Percentiles rank a stretch among this genome's conserved stretches.
Conservation (phyloP, 2,113 vertebrate genomes). For the Thalassoma bifasciatum region DNA sequence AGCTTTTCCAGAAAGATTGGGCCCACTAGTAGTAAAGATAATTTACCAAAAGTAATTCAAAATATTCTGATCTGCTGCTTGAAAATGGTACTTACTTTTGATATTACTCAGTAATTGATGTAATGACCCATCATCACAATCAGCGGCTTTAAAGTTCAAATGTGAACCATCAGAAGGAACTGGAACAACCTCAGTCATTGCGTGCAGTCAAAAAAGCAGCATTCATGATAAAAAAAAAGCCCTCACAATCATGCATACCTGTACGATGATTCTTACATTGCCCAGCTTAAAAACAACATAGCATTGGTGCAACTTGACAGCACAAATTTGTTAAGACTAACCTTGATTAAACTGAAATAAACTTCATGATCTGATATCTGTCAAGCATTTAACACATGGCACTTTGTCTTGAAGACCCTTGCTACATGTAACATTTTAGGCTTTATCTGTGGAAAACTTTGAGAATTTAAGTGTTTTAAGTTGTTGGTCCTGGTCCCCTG, state of each 20-base stretch:
- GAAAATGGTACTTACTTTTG: background rate
- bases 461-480: background rate
- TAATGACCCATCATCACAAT: slow-evolving; percentile 22
- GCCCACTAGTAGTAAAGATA: background rate
- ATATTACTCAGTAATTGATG: slow-evolving; percentile 41
- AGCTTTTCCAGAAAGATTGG: background rate
- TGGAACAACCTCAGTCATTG: background rate
- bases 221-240: slow-evolving; percentile 26
- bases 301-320: slow-evolving; percentile 6
- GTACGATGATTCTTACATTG: slow-evolving; percentile 10
- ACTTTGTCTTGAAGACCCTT: background rate
- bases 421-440: background rate
- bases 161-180: background rate
- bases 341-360: background rate
- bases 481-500: slow-evolving; percentile 2
- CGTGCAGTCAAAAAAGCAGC: slow-evolving; percentile 21
- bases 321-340: background rate
- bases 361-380: background rate
- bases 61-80: background rate
- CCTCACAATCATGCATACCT: slow-evolving; percentile 4
- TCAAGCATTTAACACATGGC: slow-evolving; percentile 9
- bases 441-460: background rate
- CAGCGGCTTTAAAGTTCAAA: slow-evolving; percentile 5
- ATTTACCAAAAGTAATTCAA: background rate
- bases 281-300: slow-evolving; percentile 5